These are phyloP conservation scores for Phrynosoma blainvillii DNA, from an alignment of 2,113 vertebrate genomes.

Conservation along the genomic window DNA sequence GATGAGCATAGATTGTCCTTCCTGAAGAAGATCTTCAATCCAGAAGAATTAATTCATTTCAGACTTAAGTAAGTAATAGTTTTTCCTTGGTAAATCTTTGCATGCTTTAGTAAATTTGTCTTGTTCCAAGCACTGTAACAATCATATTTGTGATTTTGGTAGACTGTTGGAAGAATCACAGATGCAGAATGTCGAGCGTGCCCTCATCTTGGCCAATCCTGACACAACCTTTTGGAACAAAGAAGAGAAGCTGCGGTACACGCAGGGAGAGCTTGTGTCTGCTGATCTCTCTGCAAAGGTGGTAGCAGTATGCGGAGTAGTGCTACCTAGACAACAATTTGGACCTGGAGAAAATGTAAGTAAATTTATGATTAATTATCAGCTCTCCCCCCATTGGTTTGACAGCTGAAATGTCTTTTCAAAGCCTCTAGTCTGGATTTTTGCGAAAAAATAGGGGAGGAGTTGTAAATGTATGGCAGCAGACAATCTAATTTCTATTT, in stretches of 20 bases:
- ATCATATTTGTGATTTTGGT: slow-evolving; percentile 26
- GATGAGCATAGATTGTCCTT: slow-evolving; percentile 94
- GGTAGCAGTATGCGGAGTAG: slow-evolving; percentile 89
- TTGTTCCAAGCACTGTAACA: slow-evolving; percentile 32
- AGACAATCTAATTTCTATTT: no score
- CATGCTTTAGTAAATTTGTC: neutral
- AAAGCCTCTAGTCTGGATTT: no score
- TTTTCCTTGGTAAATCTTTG: neutral
- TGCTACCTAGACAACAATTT: slow-evolving; percentile 79
- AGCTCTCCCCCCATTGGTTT: no score
- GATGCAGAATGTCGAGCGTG: slow-evolving; percentile 85
- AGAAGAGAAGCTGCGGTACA: slow-evolving; percentile 78
- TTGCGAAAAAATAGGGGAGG: no score
- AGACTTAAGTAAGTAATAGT: slow-evolving; percentile 87
- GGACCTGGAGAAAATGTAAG: slow-evolving; percentile 77
- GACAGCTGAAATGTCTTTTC: no score
- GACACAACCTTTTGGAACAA: slow-evolving; percentile 82
- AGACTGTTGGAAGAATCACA: slow-evolving; percentile 91
- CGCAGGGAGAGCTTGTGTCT: slow-evolving; percentile 83
- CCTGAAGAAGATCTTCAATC: slow-evolving; percentile 89
- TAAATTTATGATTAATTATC: neutral
- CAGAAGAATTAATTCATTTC: slow-evolving; percentile 91
- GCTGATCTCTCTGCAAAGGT: slow-evolving; percentile 86
- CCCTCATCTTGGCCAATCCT: slow-evolving; percentile 88
- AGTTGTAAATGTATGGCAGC: no score